phyloP scores from a whole-genome alignment of 1,140 invertebrate species.

The Hylaeus anthracinus region DNA sequence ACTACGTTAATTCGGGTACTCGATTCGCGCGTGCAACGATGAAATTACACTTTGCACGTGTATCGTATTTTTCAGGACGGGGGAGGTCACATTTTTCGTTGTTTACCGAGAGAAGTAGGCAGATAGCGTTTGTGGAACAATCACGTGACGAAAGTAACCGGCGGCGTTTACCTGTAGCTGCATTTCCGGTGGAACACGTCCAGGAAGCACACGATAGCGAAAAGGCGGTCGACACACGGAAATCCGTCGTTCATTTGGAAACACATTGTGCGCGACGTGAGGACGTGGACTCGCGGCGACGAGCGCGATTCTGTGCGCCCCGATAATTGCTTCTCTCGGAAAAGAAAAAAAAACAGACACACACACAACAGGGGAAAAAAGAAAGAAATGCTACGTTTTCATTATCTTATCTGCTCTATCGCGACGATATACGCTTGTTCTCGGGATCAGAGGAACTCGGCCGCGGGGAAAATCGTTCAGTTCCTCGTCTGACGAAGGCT shows the following conservation, averaged over 20 bases:
- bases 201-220: constrained; percentile 26
- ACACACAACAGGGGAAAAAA: neutral
- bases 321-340: neutral
- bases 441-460: neutral
- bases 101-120: neutral
- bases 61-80: no score
- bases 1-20: no score
- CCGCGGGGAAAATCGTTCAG: neutral
- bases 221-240: constrained; percentile 9
- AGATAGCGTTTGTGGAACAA: neutral
- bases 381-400: neutral
- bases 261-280: neutral
- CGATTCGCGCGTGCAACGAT: no score
- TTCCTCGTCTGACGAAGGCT: constrained; percentile 9
- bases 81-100: no score
- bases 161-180: constrained; percentile 9
- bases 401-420: constrained; percentile 38
- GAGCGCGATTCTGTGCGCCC: constrained; percentile 4
- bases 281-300: neutral
- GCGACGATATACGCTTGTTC: constrained; percentile 8
- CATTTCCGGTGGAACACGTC: constrained; percentile 26
- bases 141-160: neutral
- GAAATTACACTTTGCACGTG: no score
- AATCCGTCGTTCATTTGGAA: constrained; percentile 1
- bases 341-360: neutral